Evolutionary conservation across 2,797 vertebrate genomes (phyloP).

Genomic region (Siniperca obscura): DNA sequence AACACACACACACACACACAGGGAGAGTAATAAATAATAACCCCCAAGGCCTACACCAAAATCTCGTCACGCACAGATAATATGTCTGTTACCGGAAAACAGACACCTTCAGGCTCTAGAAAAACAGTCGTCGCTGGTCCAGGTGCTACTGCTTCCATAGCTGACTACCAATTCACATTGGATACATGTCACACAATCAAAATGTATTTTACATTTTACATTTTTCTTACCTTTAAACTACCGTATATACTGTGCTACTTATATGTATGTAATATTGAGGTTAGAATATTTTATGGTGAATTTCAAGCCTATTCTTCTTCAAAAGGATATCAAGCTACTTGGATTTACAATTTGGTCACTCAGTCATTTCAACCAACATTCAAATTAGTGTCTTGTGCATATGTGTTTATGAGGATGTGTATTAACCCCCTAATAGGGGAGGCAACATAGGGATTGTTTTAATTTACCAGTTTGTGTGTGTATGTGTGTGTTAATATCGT

Average conservation of each 20-base stretch:
- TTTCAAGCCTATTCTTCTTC: background rate
- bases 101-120: constrained; percentile 52
- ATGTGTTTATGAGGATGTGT: constrained; percentile 11
- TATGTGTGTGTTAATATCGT: background rate
- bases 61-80: constrained; percentile 61
- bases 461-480: constrained; percentile 8
- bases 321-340: background rate
- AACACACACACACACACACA: constrained; percentile 39
- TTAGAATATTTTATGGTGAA: background rate
- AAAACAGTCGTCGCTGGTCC: constrained; percentile 23
- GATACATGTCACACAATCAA: background rate
- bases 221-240: background rate
- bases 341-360: constrained; percentile 1
- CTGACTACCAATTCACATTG: background rate
- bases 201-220: background rate
- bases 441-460: background rate
- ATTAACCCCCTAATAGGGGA: constrained; percentile 16
- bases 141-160: constrained; percentile 23
- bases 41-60: constrained; percentile 39
- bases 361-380: background rate
- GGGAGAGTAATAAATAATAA: constrained; percentile 44
- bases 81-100: constrained; percentile 50
- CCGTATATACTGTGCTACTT: too few species aligned
- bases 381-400: constrained; percentile 14
- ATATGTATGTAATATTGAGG: background rate